Evolutionary conservation across 2,113 vertebrate species (phyloP), one percentile per base, ranked within the genome.

Genomic region (Hippocampus guttulatus): DNA sequence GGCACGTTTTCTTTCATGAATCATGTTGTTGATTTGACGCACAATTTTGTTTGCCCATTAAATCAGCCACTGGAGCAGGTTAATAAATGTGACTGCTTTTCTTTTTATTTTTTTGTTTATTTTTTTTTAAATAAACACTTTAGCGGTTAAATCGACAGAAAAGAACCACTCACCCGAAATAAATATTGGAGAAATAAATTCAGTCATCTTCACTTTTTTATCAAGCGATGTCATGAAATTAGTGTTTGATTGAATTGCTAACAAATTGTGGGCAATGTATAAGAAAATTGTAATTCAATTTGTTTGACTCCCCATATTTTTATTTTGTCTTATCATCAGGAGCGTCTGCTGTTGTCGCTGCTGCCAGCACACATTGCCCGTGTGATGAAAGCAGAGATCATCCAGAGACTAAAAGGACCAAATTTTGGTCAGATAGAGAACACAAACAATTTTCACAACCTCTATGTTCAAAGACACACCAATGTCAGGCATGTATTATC

Each of bases 341-440:
- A 99, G 73, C 94, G 97, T 49, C 95, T 99, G 49, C 91, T 99
- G 3, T 91, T 99, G 70, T 99, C 97, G 51, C 84, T 99, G 80
- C 92, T 99, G 73, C 97, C 97, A 0, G 96, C 96, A 68, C 97
- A 99, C 85, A 99, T 99, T 21, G 97, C 97, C 72, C 95, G 96
- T 83, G 96, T 98, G 73, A 99, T 99, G 97, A 99, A 99, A 78
- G 96, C 95, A 1, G 97, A 99, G 91, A 99, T 99, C 87, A 99
- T 99, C 82, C 96, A 98, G 90, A 92, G 97, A 76, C 90, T 99
- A 27, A 95, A 99, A 82, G 97, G 96, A 60, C 96, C 97, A 23
- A 97, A 95, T 64, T 96, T 96, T 25, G 96, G 96, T 47, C 96
- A 98, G 62, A 91, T 96, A 77, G 97, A 99, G 79, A 99, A 97